Evolutionary conservation across 2,797 vertebrate species (phyloP).

Genomic region (Anguilla marmorata): DNA sequence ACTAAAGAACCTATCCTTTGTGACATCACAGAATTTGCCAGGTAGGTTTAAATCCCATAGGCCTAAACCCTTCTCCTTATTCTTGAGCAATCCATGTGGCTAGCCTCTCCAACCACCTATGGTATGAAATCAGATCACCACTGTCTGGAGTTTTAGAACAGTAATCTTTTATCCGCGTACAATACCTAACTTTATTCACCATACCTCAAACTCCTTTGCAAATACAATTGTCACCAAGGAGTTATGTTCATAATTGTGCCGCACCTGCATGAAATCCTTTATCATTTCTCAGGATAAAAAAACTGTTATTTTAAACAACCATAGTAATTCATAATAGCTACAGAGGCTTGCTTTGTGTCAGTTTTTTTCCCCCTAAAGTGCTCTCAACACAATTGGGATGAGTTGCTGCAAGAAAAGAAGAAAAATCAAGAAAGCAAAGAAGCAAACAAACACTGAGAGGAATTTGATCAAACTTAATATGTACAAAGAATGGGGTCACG

Average conservation of each 20-base stretch:
- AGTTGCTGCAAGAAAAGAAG: background rate
- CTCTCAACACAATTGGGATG: background rate
- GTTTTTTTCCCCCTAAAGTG: background rate
- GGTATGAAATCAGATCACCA: background rate
- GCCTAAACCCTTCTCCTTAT: background rate
- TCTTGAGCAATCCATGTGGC: background rate
- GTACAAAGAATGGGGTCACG: background rate
- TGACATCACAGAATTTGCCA: background rate
- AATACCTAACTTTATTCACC: background rate
- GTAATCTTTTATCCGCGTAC: background rate
- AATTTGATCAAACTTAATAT: conserved; percentile 13
- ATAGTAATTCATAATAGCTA: background rate
- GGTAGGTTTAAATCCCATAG: background rate
- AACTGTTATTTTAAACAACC: background rate
- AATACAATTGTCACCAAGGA: background rate
- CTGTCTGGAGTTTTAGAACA: background rate
- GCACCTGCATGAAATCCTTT: background rate
- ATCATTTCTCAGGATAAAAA: background rate
- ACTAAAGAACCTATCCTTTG: background rate
- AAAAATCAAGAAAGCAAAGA: background rate
- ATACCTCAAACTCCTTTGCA: background rate
- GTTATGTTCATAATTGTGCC: background rate
- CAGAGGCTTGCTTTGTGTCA: background rate
- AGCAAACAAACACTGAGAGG: background rate
- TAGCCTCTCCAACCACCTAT: background rate